Evolutionary conservation across 2,888 invertebrate genomes (phyloP), one percentile per base, ranked within the genome.

Genomic region (Mesochorus sp.): DNA sequence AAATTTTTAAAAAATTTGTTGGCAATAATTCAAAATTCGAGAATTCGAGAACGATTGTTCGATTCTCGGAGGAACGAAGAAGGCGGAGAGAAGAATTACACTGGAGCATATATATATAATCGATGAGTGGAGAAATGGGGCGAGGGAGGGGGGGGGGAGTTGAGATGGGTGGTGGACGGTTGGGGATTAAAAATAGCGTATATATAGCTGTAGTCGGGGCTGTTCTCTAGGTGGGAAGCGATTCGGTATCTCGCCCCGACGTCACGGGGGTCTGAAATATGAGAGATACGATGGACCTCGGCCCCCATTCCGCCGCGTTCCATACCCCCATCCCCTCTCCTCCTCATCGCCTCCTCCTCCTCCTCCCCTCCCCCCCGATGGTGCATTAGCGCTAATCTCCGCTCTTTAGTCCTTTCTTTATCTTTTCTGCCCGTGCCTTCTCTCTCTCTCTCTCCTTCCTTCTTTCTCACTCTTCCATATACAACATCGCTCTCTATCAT

Each of bases 371-470:
- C 84, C 85, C 85, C 83, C 86, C 86, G 89, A 88, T 89, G 90
- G 89, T 91, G 90, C 91, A 90, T 91, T 91, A 91, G 90, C 89
- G 90, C 90, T 91, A 91, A 91, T 90, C 90, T 90, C 89, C 88
- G 87, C 90, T 90, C 90, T 91, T 91, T 90, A 90, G 89, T 90
- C 88, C 90, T 89, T 88, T 88, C 89, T 90, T 89, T 90, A 89
- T 91, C 89, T 90, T 88, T 86, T 85, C 86, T 86, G 82, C 84
- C 79, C 83, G 82, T 85, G 80, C 76, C 72, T 74, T 64, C 57
- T 79, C 61, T 68, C 66, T 66, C 57, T 64, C 79, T 42, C 70
- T 44, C 77, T 39, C 74, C 66, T 76, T 62, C 61, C 78, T 74
- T 78, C 68, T 77, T 68, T 64, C 74, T 80, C 71, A 70, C 37